These are phyloP conservation scores for Plebejus anna DNA, from an alignment of 2,888 invertebrate genomes.

Conservation along the genomic window DNA sequence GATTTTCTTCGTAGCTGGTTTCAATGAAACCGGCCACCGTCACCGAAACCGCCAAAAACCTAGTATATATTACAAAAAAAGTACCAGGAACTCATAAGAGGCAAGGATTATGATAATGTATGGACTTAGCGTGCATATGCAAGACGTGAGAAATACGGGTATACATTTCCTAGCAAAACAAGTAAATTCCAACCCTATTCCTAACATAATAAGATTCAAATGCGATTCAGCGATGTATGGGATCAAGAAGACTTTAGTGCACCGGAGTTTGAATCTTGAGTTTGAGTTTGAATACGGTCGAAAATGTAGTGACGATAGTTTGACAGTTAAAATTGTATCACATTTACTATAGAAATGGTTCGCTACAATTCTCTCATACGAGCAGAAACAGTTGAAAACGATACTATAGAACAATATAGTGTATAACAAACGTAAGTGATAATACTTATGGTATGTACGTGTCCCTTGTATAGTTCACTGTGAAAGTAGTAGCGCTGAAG, in stretches of 20 bases:
- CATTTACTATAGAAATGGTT: not conserved
- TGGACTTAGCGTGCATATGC: constrained; percentile 11
- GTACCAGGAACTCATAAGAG: not conserved
- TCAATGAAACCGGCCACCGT: not conserved
- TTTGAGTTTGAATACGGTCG: not conserved
- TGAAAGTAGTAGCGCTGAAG: too few relatives aligned
- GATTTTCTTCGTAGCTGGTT: too few relatives aligned
- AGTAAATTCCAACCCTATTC: not conserved
- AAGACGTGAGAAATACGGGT: constrained; percentile 1
- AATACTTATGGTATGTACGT: not conserved
- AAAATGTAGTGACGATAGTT: not conserved
- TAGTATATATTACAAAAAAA: not conserved
- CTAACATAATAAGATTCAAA: not conserved
- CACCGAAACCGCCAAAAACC: not conserved
- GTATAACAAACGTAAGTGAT: too few relatives aligned
- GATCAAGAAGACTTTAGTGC: not conserved
- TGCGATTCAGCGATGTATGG: not conserved
- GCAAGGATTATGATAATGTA: constrained; percentile 6
- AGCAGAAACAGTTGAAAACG: not conserved
- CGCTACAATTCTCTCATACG: not conserved
- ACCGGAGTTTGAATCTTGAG: not conserved
- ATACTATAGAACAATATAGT: not conserved
- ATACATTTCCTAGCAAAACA: not conserved
- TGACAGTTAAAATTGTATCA: constrained; percentile 4
- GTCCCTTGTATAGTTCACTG: not conserved